These are phyloP conservation scores for Aporrectodea caliginosa DNA, from an alignment of 1,140 invertebrate species.

Conservation along the genomic window DNA sequence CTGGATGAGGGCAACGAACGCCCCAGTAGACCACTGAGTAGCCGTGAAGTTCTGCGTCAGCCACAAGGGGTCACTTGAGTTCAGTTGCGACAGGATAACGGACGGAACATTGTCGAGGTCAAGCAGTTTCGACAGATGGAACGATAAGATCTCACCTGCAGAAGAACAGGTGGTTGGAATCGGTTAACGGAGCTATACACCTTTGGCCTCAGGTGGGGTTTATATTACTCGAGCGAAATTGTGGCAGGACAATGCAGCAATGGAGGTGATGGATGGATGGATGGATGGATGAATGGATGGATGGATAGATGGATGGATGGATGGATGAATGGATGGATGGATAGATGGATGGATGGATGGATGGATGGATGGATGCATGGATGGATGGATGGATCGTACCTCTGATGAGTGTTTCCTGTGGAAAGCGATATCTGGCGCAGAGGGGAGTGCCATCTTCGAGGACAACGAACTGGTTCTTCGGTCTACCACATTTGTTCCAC, in stretches of 20 bases:
- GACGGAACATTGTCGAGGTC: constrained; percentile 50
- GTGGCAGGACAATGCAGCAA: no score
- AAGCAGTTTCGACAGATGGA: constrained; percentile 49
- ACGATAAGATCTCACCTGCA: constrained; percentile 54
- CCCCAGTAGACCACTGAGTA: constrained; percentile 42
- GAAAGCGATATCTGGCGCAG: constrained; percentile 49
- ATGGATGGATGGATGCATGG: no score
- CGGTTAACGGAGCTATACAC: no score
- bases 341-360: no score
- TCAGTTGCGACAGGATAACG: constrained; percentile 43
- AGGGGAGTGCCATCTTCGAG: constrained; percentile 40
- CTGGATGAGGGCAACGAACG: constrained; percentile 50
- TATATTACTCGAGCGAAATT: no score
- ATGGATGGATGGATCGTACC: no score
- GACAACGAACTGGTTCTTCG: constrained; percentile 46
- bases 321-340: no score
- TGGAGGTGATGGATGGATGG: no score
- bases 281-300: no score
- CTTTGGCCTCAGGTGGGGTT: no score
- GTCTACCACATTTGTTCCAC: constrained; percentile 51
- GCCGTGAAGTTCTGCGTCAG: constrained; percentile 34
- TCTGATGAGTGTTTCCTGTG: constrained; percentile 46
- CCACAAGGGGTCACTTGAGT: constrained; percentile 41
- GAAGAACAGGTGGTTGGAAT: no score
- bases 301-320: no score